Evolutionary conservation across 2,797 vertebrate genomes (phyloP).

Genomic region (Mormyrops attenuatus): DNA sequence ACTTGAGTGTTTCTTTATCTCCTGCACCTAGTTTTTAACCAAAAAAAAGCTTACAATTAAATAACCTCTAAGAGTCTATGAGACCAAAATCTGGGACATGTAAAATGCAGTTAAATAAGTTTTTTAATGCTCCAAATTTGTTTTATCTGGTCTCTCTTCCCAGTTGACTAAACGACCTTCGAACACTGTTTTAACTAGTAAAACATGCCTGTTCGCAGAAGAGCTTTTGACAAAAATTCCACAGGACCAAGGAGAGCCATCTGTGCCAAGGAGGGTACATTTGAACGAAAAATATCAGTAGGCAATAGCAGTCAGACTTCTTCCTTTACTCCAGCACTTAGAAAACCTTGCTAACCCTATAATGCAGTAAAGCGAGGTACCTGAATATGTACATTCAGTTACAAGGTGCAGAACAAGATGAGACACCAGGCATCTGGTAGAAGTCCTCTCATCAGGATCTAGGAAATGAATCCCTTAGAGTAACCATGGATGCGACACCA

Average conservation of each 20-base stretch:
- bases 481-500: background rate
- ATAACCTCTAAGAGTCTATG: background rate
- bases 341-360: background rate
- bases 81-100: background rate
- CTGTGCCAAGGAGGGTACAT: background rate
- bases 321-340: background rate
- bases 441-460: background rate
- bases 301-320: background rate
- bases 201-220: background rate
- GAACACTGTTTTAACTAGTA: background rate
- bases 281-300: background rate
- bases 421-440: background rate
- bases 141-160: background rate
- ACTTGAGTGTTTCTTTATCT: conserved; percentile 30
- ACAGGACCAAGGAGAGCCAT: background rate
- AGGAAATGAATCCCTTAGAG: conserved; percentile 8
- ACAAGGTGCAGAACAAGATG: background rate
- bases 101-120: background rate
- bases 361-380: background rate
- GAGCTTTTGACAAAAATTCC: background rate
- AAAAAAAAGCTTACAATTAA: background rate
- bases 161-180: background rate
- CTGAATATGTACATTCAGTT: background rate
- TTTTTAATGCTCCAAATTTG: background rate
- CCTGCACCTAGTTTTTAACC: background rate